phyloP scores from a whole-genome alignment of 2,113 vertebrate species.

The Sus scrofa region T2T-Sscrofa CM000816.6:10855001-10855500 shows the following conservation, averaged over 20 bases:
- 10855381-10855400: accelerated
- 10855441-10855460: accelerated
- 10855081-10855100: background rate
- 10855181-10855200: background rate
- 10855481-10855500: too few relatives aligned
- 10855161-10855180: background rate
- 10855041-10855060: background rate
- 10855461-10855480: background rate
- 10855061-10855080: background rate
- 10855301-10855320: background rate
- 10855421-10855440: accelerated
- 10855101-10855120: accelerated
- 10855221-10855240: background rate
- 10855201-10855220: background rate
- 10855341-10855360: background rate
- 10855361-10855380: background rate
- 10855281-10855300: background rate
- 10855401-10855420: accelerated
- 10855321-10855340: background rate
- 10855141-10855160: background rate
- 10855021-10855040: background rate
- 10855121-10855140: background rate
- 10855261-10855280: background rate
- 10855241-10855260: background rate
- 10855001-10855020: background rate